These are phyloP conservation scores for Sus scrofa DNA, from an alignment of 2,113 vertebrate species.

Conservation along the genomic window DNA sequence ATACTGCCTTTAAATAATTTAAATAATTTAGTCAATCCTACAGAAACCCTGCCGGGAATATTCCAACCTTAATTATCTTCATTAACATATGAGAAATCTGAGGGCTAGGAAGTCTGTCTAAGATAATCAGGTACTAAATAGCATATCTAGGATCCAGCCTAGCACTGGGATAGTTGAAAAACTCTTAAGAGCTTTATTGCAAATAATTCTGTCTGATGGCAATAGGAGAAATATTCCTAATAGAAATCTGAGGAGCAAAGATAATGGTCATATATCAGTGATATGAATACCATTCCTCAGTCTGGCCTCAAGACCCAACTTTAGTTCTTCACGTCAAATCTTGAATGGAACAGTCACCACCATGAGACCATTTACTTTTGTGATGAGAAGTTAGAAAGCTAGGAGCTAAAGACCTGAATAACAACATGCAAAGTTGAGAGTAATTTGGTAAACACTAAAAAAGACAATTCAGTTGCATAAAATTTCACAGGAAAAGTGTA, in stretches of 20 bases:
- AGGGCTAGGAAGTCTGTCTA: neutral
- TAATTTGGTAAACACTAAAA: constrained; percentile 17
- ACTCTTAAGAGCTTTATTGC: neutral
- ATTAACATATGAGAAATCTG: neutral
- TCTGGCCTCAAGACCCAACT: neutral
- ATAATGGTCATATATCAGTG: neutral
- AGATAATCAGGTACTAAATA: neutral
- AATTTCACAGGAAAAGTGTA: neutral
- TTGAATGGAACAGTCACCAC: neutral
- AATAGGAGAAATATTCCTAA: neutral
- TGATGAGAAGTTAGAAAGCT: neutral
- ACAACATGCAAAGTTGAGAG: neutral
- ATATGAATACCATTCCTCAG: neutral
- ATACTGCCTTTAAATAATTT: neutral
- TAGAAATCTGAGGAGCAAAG: neutral
- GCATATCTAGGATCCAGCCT: neutral
- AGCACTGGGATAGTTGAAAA: neutral
- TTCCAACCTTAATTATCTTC: neutral
- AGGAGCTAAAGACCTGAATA: neutral
- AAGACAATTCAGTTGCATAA: neutral
- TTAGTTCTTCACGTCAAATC: neutral
- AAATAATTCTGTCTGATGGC: neutral
- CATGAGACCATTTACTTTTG: neutral
- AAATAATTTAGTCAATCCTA: neutral
- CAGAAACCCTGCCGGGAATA: neutral